phyloP scores from a whole-genome alignment of 2,888 invertebrate species.

The Drosophila sordidula region DNA sequence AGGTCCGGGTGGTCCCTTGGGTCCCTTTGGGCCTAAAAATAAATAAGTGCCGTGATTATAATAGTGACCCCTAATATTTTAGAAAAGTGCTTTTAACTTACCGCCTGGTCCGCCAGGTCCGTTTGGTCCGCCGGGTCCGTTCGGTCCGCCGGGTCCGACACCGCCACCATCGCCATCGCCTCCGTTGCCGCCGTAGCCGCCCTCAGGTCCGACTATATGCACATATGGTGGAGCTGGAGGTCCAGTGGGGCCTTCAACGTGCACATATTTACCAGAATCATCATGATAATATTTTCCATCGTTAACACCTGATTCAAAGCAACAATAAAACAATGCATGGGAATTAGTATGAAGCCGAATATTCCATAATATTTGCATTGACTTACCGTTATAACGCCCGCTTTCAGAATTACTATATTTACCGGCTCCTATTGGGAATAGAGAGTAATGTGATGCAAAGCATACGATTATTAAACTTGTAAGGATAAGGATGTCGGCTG shows the following conservation, averaged over 20 bases:
- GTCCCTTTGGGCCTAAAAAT: constrained; percentile 72
- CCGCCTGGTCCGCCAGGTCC: constrained; percentile 76
- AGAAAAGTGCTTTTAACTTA: constrained; percentile 51
- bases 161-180: constrained; percentile 77
- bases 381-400: constrained; percentile 77
- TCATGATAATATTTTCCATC: constrained; percentile 83
- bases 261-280: constrained; percentile 84
- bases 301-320: constrained; percentile 52
- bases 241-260: constrained; percentile 84
- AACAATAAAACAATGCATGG: neutral
- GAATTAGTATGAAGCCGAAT: neutral
- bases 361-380: neutral
- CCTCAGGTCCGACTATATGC: constrained; percentile 82
- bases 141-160: constrained; percentile 74
- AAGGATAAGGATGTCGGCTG: constrained; percentile 8
- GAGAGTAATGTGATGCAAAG: constrained; percentile 51
- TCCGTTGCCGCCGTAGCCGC: constrained; percentile 80
- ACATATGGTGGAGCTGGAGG: constrained; percentile 83
- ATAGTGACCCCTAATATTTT: neutral
- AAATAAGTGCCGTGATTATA: constrained; percentile 12
- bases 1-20: constrained; percentile 73
- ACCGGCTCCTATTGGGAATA: constrained; percentile 70
- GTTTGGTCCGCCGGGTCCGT: constrained; percentile 75
- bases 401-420: constrained; percentile 67
- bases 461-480: constrained; percentile 58